phyloP scores from a whole-genome alignment of 2,888 invertebrate genomes.

The Nymphalis c-album region DNA sequence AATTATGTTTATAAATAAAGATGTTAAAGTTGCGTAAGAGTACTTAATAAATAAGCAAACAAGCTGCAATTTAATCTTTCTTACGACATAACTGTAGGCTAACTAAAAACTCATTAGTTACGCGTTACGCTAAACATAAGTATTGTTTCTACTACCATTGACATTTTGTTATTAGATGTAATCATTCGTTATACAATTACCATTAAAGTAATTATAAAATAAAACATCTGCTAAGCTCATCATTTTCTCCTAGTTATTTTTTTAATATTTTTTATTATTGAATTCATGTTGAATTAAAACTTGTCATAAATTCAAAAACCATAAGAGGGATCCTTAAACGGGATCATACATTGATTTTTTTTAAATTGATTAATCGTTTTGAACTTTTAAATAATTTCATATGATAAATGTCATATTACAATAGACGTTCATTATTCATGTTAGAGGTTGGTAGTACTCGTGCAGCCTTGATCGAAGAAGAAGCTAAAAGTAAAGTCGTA shows the following conservation, averaged over 20 bases:
- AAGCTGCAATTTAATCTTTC: not conserved
- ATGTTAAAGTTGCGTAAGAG: too few relatives aligned
- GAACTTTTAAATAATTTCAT: too few relatives aligned
- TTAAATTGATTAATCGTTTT: too few relatives aligned
- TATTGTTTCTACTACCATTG: not conserved
- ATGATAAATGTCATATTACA: too few relatives aligned
- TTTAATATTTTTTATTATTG: not conserved
- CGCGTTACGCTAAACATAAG: not conserved
- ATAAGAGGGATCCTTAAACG: not conserved
- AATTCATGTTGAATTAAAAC: not conserved
- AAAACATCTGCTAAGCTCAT: constrained; percentile 10
- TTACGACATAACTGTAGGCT: not conserved
- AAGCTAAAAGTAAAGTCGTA: too few relatives aligned
- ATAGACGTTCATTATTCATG: too few relatives aligned
- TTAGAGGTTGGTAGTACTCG: too few relatives aligned
- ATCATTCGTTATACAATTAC: constrained; percentile 10
- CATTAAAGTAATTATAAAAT: constrained; percentile 4
- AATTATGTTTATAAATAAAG: too few relatives aligned
- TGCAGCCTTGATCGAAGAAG: too few relatives aligned
- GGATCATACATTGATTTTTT: not conserved
- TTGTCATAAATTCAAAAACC: not conserved
- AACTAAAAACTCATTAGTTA: not conserved
- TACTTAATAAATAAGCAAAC: not conserved
- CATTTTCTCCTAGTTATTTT: not conserved
- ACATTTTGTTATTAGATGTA: constrained; percentile 10